These are phyloP conservation scores for Orchestes rusci DNA, from an alignment of 2,888 invertebrate species.

Conservation along the genomic window DNA sequence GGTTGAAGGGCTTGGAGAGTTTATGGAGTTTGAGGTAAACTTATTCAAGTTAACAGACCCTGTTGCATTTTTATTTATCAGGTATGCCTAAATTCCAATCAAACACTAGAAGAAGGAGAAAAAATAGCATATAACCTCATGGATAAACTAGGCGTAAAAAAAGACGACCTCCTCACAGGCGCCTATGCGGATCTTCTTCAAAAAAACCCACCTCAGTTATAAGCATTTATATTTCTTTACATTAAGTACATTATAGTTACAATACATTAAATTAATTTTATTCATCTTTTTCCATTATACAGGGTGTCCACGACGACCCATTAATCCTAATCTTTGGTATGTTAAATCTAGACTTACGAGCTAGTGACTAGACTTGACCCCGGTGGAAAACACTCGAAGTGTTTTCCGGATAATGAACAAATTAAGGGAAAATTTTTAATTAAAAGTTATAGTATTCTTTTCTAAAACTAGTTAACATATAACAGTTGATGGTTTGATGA, in stretches of 20 bases:
- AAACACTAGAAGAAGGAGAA: constrained; percentile 62
- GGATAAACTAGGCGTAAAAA: constrained; percentile 54
- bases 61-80: constrained; percentile 5
- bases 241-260: constrained; percentile 17
- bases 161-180: constrained; percentile 59
- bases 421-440: constrained; percentile 11
- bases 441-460: constrained; percentile 9
- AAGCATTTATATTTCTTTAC: constrained; percentile 19
- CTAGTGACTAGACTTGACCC: constrained; percentile 25
- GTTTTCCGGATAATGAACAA: constrained; percentile 16
- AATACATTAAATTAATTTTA: too few relatives aligned
- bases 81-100: constrained; percentile 45
- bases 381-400: constrained; percentile 12
- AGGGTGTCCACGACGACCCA: too few relatives aligned
- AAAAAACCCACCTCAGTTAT: constrained; percentile 14
- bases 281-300: too few relatives aligned
- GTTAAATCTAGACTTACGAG: constrained; percentile 15
- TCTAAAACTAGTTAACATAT: constrained; percentile 24
- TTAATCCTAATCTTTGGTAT: constrained; percentile 6
- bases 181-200: constrained; percentile 62
- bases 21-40: constrained; percentile 76
- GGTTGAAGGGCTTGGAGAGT: constrained; percentile 71
- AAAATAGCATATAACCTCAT: constrained; percentile 63
- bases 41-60: not conserved
- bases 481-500: too few relatives aligned